Evolutionary conservation across 2,888 invertebrate species (phyloP), one percentile per base, ranked within the genome.

Genomic region (Drosophila fulvimacula): DNA sequence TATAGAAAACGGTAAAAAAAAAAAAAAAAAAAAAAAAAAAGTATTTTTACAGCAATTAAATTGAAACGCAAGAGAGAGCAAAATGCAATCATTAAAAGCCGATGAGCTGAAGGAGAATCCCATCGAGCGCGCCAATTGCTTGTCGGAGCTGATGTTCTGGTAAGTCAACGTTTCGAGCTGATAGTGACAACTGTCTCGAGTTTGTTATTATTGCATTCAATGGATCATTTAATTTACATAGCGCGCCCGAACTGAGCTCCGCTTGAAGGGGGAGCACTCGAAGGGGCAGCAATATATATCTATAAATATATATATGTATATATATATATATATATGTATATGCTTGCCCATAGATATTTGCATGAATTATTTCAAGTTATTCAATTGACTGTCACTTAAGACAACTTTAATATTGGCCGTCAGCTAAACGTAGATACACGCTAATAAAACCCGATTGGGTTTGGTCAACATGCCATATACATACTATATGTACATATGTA

Each of bases 131-230:
- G 93, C 95, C 27, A 95, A 94, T 82, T 79, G 94, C 4, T 80
- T 96, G 10, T 95, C 95, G 5, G 93, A 95, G 60, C 91, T 95
- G 17, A 91, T 94, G 38, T 96, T 95, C 91, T 94, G 95, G 92
- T 92, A 88, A 82, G 90, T 71, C 19, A 10, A 38, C 15, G 15
- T 13, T 46, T 48, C 39, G 6, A 17, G 17, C 34, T n/a, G 21
- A 34, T 59, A 36, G 27, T 66, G 67, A 62, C 81, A 67, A 46
- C 58, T 55, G 69, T 57, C 48, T 64, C 65, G 39, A 62, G 58
- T 66, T 72, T 52, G 69, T 76, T 84, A 65, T 82, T 73, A 67
- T 55, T 55, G 55, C 41, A 74, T 82, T 88, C 82, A 87, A 63
- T 82, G 79, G 66, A 19, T 69, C 62, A 69, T 55, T 85, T 66